Evolutionary conservation across 2,113 vertebrate species (phyloP), one percentile per base, ranked within the genome.

Genomic region (Gallinago jamesoni): DNA sequence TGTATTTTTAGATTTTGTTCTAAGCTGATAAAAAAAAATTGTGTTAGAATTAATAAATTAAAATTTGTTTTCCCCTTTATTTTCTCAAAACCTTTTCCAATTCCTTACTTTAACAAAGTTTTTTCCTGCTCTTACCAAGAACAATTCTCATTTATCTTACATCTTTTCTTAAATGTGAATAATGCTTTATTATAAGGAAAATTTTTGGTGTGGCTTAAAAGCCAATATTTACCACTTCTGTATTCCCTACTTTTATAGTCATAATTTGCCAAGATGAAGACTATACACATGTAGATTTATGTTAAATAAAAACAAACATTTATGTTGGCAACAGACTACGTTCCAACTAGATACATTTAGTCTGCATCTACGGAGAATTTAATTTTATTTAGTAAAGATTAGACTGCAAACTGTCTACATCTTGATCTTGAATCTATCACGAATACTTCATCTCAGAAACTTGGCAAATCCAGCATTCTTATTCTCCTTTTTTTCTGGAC

Each of bases 261-360:
- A 43, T 12, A 47, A 56, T 72, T 82, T 85, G 33, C 59, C 5
- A 3, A 73, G 66, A 82, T 12, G 31, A 81, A 87, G 53, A 31
- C 21, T 39, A 66, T 5, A 33, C 31, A 41, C 55, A n/a, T 18
- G 76, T 9, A 81, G 76, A 89, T 89, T 87, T 77, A 47, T 41
- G 16, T 76, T 76, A 90, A 94, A 94, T n/a, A 89, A 81, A 84
- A 16, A 0, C 70, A 97, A 95, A 95, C 43, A 94, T 87, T 94
- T 87, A 11, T 48, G 39, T n/a, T 91, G 84, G 84, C 83, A 91
- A 56, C 21, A 72, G 31, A n/a, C 17, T 20, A 3, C 6, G 12
- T 52, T 62, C 60, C 59, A 56, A 63, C 16, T 39, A 78, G 87
- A 87, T 4, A 39, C 66, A 31, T 35, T 82, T 73, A 31, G 75